Base-by-base conservation (phyloP, 2,113 vertebrate species). In the Paedocypris sp. region DNA sequence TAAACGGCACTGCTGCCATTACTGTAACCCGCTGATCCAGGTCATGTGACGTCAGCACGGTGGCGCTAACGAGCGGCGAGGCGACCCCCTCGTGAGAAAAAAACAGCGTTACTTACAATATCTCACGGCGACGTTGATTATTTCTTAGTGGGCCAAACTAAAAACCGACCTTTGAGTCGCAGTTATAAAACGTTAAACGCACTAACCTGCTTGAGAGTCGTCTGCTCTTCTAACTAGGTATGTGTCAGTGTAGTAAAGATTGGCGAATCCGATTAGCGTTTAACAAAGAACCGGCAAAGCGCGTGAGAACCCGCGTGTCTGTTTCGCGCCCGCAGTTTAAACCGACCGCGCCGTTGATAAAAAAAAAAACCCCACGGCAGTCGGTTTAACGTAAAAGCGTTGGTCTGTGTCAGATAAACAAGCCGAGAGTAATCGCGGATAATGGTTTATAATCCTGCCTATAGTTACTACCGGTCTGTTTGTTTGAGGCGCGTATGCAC, bases 161-260 rank as follows among this genome's bases (percentile, higher is more conserved):
- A 16, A 5, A n/a, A n/a, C n/a, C n/a, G n/a, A n/a, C n/a, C n/a
- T n/a, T n/a, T n/a, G n/a, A n/a, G n/a, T n/a, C n/a, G n/a, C n/a
- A n/a, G n/a, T n/a, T n/a, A n/a, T n/a, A n/a, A n/a, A n/a, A n/a
- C n/a, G n/a, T n/a, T n/a, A n/a, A n/a, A n/a, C n/a, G n/a, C n/a
- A n/a, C n/a, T n/a, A n/a, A n/a, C n/a, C n/a, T n/a, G n/a, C n/a
- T n/a, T n/a, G 11, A n/a, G 9, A 12, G 11, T 20, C 19, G 4
- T 4, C 8, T 10, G 4, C 22, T 16, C 26, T 7, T 18, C 10
- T 41, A 43, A 66, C 53, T 66, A 45, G 63, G 63, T 66, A 66
- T 66, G 12, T 60, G 64, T 45, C 46, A 60, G 11, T 20, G 36
- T 42, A 49, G 35, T 16, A 41, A 51, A 59, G 33, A 43, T n/a